These are phyloP conservation scores for Tenrec ecaudatus DNA, from an alignment of 2,113 vertebrate species.

Conservation along the genomic window DNA sequence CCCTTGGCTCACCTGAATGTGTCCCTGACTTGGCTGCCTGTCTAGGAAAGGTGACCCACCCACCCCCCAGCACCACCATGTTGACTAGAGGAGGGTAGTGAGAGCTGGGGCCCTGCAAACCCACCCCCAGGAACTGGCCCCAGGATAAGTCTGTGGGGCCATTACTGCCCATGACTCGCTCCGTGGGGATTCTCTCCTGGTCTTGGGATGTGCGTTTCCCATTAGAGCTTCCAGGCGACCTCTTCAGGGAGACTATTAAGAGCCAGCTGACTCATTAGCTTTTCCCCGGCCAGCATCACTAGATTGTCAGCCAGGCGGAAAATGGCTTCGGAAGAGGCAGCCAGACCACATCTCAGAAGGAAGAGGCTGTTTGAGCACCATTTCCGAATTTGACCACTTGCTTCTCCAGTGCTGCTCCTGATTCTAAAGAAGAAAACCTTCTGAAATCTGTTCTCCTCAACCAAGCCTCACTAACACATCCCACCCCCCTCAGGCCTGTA, in stretches of 20 bases:
- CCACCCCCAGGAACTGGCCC: neutral
- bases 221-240: neutral
- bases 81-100: neutral
- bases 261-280: neutral
- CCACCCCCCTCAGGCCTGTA: neutral
- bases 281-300: neutral
- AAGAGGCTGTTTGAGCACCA: neutral
- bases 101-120: accelerated
- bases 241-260: neutral
- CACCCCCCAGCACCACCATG: too few relatives aligned
- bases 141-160: accelerated
- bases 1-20: accelerated
- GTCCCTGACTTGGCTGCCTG: neutral
- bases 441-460: neutral
- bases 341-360: neutral
- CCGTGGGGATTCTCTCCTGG: neutral
- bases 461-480: neutral
- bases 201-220: slow-evolving; percentile 4
- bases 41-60: neutral
- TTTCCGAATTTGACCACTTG: neutral
- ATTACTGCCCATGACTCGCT: neutral
- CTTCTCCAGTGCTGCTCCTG: neutral
- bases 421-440: neutral
- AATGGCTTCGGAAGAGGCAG: neutral
- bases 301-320: slow-evolving; percentile 31